A percentile compares a stretch with the other conserved stretches of the same genome.
These are phyloP conservation scores for Sinocyclocheilus anophthalmus DNA, from an alignment of 2,113 vertebrate genomes.

Conservation along the genomic window DNA sequence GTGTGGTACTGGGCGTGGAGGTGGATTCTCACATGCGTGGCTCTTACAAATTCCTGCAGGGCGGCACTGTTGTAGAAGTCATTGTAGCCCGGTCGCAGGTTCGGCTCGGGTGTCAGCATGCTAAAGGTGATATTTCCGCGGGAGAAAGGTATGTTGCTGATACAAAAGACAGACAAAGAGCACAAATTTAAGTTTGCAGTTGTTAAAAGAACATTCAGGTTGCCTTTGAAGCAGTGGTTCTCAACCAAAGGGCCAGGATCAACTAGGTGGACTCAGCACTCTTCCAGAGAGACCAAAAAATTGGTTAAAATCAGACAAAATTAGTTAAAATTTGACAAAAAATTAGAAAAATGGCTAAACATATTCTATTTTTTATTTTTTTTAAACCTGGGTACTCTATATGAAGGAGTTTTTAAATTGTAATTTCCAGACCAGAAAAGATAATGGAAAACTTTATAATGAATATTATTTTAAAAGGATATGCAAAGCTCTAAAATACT, in stretches of 20 bases:
- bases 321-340: too few relatives aligned
- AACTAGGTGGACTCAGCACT: too few relatives aligned
- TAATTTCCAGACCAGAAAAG: background rate
- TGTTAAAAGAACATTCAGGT: too few relatives aligned
- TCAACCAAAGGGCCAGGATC: too few relatives aligned
- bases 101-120: conserved; percentile 83
- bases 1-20: conserved; percentile 84
- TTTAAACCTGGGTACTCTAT: too few relatives aligned
- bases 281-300: too few relatives aligned
- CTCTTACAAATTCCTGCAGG: conserved; percentile 85
- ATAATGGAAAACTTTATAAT: background rate
- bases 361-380: too few relatives aligned
- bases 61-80: conserved; percentile 84
- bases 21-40: conserved; percentile 83
- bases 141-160: conserved; percentile 79
- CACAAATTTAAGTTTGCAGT: too few relatives aligned
- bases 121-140: conserved; percentile 87
- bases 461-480: background rate
- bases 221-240: too few relatives aligned
- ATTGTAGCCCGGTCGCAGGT: conserved; percentile 84
- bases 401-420: background rate
- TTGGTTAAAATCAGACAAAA: too few relatives aligned
- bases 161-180: background rate
- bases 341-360: too few relatives aligned
- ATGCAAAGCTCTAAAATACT: background rate